Evolutionary conservation across 2,888 invertebrate species (phyloP).

Genomic region (Cetonia aurata): DNA sequence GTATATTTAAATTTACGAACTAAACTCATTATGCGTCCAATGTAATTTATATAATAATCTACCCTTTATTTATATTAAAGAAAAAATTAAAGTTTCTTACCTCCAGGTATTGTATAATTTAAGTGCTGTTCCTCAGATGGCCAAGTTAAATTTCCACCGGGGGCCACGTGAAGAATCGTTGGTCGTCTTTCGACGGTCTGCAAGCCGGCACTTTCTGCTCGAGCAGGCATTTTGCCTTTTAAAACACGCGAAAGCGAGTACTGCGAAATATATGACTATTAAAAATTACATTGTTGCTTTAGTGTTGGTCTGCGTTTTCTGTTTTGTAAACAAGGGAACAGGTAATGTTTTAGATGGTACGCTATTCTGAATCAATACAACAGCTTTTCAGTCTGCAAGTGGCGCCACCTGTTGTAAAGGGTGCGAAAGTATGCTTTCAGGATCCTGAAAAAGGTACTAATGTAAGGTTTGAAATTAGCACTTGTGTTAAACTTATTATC

Average conservation of each 20-base stretch:
- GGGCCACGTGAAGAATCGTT: conserved; percentile 61
- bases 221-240: conserved; percentile 53
- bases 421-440: not conserved
- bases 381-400: not conserved
- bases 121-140: conserved; percentile 60
- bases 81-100: conserved; percentile 53
- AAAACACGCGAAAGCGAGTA: too few relatives aligned
- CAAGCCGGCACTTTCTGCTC: conserved; percentile 57
- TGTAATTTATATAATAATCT: too few relatives aligned
- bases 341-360: not conserved
- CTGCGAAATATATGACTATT: not conserved
- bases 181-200: conserved; percentile 64
- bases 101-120: conserved; percentile 64
- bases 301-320: conserved; percentile 9
- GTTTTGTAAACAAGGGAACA: conserved; percentile 13
- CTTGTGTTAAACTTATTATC: not conserved
- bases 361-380: not conserved
- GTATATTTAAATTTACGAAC: too few relatives aligned
- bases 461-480: not conserved
- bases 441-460: not conserved
- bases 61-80: not conserved
- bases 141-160: conserved; percentile 62
- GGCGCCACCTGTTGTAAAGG: conserved; percentile 12
- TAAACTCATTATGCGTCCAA: too few relatives aligned
- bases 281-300: conserved; percentile 5